phyloP scores from a whole-genome alignment of 2,797 vertebrate species.

The Muraenolepis orangiensis region DNA sequence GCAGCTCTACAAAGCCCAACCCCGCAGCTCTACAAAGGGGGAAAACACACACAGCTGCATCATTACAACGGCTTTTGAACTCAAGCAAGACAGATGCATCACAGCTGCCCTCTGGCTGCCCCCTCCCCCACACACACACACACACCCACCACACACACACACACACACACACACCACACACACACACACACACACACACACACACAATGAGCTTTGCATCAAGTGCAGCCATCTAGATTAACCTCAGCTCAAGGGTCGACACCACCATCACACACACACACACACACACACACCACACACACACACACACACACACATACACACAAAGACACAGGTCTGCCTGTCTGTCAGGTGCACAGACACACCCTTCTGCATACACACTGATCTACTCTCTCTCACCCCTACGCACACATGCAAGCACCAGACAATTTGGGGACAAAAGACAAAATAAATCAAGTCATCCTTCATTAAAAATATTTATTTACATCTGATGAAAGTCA shows the following conservation, averaged over 20 bases:
- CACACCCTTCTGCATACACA: neutral
- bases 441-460: neutral
- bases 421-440: neutral
- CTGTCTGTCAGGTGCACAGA: neutral
- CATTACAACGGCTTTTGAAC: slow-evolving; percentile 81
- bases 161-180: too few species aligned
- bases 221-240: too few species aligned
- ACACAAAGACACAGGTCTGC: neutral
- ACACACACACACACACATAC: slow-evolving; percentile 7
- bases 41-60: slow-evolving; percentile 70
- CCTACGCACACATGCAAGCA: too few species aligned
- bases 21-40: too few species aligned
- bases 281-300: slow-evolving; percentile 2
- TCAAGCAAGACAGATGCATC: slow-evolving; percentile 77
- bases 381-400: neutral
- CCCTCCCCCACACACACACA: slow-evolving; percentile 14
- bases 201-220: too few species aligned
- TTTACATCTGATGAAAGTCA: slow-evolving; percentile 35
- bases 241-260: too few species aligned
- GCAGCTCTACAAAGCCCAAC: too few species aligned
- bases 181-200: too few species aligned
- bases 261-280: slow-evolving; percentile 13
- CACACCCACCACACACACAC: neutral
- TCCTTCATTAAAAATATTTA: slow-evolving; percentile 34
- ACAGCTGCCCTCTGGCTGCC: slow-evolving; percentile 72